Percentiles rank a stretch among this genome's conserved stretches.
phyloP scores from a whole-genome alignment of 2,888 invertebrate genomes.

The Rhingia rostrata region DNA sequence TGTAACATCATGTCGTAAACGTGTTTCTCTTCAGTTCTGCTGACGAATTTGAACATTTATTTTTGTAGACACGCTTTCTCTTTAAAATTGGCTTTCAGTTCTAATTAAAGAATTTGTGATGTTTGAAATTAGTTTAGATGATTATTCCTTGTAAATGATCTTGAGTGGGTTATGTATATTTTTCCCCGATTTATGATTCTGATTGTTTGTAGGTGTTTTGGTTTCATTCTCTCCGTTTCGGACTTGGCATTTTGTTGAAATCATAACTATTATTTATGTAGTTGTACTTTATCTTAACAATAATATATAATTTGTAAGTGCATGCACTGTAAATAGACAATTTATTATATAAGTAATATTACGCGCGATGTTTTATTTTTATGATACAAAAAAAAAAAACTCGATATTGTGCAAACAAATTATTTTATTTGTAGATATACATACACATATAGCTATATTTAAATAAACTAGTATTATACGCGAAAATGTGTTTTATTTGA shows the following conservation, averaged over 20 bases:
- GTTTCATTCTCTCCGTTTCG: constrained; percentile 15
- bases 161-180: constrained; percentile 3
- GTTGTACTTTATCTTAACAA: constrained; percentile 37
- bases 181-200: constrained; percentile 71
- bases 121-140: background rate
- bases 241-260: too few species aligned
- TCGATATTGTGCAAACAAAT: constrained; percentile 54
- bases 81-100: constrained; percentile 13
- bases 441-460: constrained; percentile 37
- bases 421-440: constrained; percentile 40
- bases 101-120: constrained; percentile 21
- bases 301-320: constrained; percentile 56
- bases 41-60: constrained; percentile 1
- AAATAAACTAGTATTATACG: constrained; percentile 65
- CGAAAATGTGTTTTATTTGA: constrained; percentile 42
- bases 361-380: constrained; percentile 20
- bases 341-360: constrained; percentile 15
- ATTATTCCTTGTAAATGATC: background rate
- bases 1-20: constrained; percentile 3
- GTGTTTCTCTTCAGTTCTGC: background rate
- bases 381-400: constrained; percentile 13
- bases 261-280: background rate
- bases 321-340: constrained; percentile 50
- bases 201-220: constrained; percentile 52
- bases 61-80: constrained; percentile 19